Evolutionary conservation across 2,797 vertebrate genomes (phyloP).

Genomic region (Melanotaenia boesemani): DNA sequence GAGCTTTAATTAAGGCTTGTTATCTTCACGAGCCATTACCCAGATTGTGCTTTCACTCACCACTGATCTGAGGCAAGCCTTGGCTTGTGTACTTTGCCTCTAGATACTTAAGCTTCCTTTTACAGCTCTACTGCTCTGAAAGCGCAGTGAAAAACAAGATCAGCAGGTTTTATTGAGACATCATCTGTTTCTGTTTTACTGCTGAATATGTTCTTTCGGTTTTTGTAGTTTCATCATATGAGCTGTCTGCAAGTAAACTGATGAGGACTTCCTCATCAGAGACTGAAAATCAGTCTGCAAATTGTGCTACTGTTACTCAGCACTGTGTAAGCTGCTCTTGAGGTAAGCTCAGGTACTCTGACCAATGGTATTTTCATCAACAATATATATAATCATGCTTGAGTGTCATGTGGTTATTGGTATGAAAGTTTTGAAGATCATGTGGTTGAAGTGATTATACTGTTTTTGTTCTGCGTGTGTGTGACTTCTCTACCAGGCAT

Average conservation of each 20-base stretch:
- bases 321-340: neutral
- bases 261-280: conserved; percentile 32
- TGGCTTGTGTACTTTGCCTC: conserved; percentile 28
- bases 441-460: conserved; percentile 42
- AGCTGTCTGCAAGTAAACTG: conserved; percentile 33
- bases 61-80: conserved; percentile 44
- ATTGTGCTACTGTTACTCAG: conserved; percentile 5
- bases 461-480: conserved; percentile 12
- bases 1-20: conserved; percentile 12
- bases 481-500: conserved; percentile 20
- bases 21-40: neutral
- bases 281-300: conserved; percentile 7
- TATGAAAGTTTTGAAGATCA: conserved; percentile 35
- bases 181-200: conserved; percentile 38
- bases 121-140: conserved; percentile 15
- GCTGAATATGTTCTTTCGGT: conserved; percentile 54
- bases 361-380: conserved; percentile 11
- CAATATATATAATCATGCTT: neutral
- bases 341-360: conserved; percentile 31
- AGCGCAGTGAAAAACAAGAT: conserved; percentile 62
- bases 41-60: neutral
- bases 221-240: conserved; percentile 47
- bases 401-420: conserved; percentile 37
- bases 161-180: conserved; percentile 60
- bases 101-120: conserved; percentile 32